These are phyloP conservation scores for Gymnocheta viridis DNA, from an alignment of 2,888 invertebrate species.

Conservation along the genomic window DNA sequence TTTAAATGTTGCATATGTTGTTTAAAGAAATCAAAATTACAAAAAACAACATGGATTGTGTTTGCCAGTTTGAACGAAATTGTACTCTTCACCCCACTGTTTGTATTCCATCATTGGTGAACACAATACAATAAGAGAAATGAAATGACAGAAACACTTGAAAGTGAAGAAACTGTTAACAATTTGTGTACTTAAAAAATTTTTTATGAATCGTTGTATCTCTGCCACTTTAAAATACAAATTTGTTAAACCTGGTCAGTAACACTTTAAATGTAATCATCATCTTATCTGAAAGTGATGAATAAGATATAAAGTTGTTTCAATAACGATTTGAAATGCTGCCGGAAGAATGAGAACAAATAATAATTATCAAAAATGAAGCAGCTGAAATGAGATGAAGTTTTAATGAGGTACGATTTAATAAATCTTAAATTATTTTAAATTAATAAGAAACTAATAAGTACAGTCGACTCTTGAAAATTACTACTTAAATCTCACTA, in stretches of 20 bases:
- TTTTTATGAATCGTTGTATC: no score
- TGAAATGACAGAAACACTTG: slow-evolving; percentile 23
- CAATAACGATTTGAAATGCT: no score
- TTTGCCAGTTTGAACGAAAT: slow-evolving; percentile 12
- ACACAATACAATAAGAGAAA: not conserved
- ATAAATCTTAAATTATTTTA: no score
- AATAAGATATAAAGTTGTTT: not conserved
- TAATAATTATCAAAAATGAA: no score
- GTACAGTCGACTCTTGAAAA: no score
- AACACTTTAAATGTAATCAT: slow-evolving; percentile 17
- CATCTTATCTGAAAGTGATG: not conserved
- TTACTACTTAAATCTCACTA: no score
- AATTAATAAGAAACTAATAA: no score
- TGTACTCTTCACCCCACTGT: not conserved
- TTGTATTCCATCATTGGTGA: not conserved
- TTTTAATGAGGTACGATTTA: no score
- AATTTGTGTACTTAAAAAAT: not conserved
- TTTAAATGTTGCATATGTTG: not conserved
- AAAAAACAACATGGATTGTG: not conserved
- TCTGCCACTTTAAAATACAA: slow-evolving; percentile 3
- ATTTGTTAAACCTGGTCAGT: slow-evolving; percentile 57
- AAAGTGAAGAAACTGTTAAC: not conserved
- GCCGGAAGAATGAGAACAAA: no score
- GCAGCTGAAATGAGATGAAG: no score
- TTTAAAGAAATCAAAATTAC: not conserved